Conservation (phyloP, 1,140 invertebrate species). For the Andricus grossulariae region DNA sequence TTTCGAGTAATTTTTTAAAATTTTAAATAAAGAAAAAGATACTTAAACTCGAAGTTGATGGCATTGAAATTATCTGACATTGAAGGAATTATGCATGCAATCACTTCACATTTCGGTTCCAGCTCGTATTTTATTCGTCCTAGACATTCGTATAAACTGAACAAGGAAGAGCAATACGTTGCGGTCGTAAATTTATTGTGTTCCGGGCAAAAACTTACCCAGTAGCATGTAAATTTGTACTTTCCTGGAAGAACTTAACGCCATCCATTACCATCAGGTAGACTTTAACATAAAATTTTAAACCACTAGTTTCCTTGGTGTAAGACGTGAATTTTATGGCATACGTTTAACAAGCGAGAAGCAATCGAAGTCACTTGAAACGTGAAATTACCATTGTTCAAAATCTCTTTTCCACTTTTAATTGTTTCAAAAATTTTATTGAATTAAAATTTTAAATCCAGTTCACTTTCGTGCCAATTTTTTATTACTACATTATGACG, state of each 20-base stretch:
- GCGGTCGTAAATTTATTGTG: constrained; percentile 14
- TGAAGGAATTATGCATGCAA: constrained; percentile 19
- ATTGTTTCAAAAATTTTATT: no score
- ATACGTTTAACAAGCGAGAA: constrained; percentile 26
- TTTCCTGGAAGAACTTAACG: constrained; percentile 27
- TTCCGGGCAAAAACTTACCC: background rate
- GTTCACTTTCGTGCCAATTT: no score
- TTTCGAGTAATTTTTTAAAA: background rate
- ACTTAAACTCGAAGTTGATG: background rate
- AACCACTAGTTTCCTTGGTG: background rate
- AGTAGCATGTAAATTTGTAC: constrained; percentile 25
- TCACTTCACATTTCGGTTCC: constrained; percentile 17
- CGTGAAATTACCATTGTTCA: background rate
- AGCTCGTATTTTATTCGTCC: constrained; percentile 20
- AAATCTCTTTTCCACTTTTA: background rate
- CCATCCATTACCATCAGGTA: constrained; percentile 23
- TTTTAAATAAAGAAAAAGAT: background rate
- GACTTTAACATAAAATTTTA: constrained; percentile 8
- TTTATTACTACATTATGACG: no score
- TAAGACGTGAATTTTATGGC: constrained; percentile 9
- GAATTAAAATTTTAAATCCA: no score
- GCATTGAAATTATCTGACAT: background rate
- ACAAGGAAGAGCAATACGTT: constrained; percentile 1
- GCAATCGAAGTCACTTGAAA: constrained; percentile 28
- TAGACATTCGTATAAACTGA: constrained; percentile 21